Evolutionary conservation across 2,888 invertebrate genomes (phyloP), one percentile per base, ranked within the genome.

Genomic region (Iphiclides podalirius): DNA sequence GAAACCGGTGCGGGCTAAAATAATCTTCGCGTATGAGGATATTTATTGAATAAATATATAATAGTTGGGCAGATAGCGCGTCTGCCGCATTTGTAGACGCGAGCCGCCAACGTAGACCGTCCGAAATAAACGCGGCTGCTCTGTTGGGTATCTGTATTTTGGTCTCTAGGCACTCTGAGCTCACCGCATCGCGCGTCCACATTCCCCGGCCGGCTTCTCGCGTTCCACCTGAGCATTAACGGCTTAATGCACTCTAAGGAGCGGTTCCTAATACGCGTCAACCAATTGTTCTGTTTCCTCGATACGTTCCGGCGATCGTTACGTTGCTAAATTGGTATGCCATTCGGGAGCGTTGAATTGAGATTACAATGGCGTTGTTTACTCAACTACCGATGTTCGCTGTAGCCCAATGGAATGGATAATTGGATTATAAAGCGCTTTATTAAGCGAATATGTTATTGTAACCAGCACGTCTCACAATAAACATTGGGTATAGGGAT

Each of bases 61-160:
- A 67, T 66, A 50, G 61, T 66, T 57, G 59, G 61, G 65, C 47
- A 62, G 61, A 72, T 66, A 58, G 64, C 64, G 65, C 75, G 72
- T 73, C 70, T 69, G 72, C 65, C 63, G 64, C 64, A 64, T 66
- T 66, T 60, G 67, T 72, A 75, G 74, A 75, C 75, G 76, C 71
- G 75, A 68, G 66, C 70, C 79, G 76, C 81, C 75, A 84, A 79
- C 83, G 75, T 77, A 73, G 64, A 47, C 61, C 59, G 61, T 72
- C 78, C 79, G 59, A 74, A 86, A 85, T 85, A 85, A 85, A 84
- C 79, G 4, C 80, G 37, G 57, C 60, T 45, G 58, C 55, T 9
- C 28, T 20, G 20, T 54, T 50, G 42, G 61, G 61, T 69, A 64
- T 67, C 70, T 76, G 72, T 72, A 76, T 79, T 77, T 76, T 70